Conservation (phyloP, 2,113 vertebrate species). For the Micronisus gabar region DNA sequence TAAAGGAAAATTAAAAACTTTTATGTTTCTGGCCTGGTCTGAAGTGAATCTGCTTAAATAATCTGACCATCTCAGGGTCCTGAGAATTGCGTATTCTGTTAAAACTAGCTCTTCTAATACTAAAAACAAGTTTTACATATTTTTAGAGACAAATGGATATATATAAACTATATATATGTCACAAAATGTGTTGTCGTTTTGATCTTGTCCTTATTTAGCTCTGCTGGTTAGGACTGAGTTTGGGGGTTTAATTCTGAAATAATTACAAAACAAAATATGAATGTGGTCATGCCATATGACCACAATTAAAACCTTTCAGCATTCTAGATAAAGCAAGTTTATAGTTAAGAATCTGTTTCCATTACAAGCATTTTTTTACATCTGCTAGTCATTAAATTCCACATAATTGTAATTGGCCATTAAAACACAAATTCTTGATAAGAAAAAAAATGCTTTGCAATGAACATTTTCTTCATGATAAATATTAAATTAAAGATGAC, state of each 20-base stretch:
- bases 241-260: neutral
- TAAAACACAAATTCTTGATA: neutral
- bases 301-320: neutral
- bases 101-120: neutral
- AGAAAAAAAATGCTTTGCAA: neutral
- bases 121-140: neutral
- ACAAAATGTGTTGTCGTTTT: neutral
- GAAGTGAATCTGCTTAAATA: neutral
- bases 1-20: neutral
- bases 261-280: neutral
- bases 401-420: neutral
- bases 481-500: neutral
- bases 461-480: neutral
- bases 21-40: neutral
- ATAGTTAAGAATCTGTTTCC: neutral
- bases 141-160: neutral
- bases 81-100: neutral
- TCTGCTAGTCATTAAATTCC: constrained; percentile 8
- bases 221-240: neutral
- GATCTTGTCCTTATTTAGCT: neutral
- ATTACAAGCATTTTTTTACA: neutral
- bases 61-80: neutral
- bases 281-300: neutral
- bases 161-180: neutral
- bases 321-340: neutral